A percentile compares a stretch with the other conserved stretches of the same genome.
Evolutionary conservation across 2,888 invertebrate species (phyloP).

Genomic region (Aelia acuminata): DNA sequence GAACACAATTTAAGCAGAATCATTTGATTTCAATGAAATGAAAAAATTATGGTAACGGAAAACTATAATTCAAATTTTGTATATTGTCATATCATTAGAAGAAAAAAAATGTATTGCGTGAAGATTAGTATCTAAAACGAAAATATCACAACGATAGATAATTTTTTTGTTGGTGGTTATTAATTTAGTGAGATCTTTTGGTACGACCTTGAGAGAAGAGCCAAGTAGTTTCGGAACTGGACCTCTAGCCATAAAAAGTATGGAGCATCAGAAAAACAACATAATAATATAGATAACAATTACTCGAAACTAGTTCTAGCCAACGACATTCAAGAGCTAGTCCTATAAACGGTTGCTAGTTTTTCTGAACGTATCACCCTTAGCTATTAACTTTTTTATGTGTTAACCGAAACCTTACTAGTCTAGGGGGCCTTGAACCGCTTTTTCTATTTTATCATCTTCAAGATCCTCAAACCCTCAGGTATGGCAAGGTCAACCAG

Average conservation of each 20-base stretch:
- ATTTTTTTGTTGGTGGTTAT: too few relatives aligned
- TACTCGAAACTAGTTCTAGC: conserved; percentile 26
- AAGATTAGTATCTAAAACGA: too few relatives aligned
- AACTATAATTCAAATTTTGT: too few relatives aligned
- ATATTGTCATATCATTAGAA: too few relatives aligned
- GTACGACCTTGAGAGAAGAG: neutral
- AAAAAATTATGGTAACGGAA: too few relatives aligned
- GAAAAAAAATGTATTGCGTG: too few relatives aligned
- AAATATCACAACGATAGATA: too few relatives aligned
- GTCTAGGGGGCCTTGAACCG: neutral
- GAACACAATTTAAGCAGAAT: too few relatives aligned
- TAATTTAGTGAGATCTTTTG: too few relatives aligned
- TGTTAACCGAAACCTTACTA: neutral
- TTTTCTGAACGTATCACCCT: neutral
- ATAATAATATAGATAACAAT: conserved; percentile 16
- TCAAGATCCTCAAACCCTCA: too few relatives aligned
- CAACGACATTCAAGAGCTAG: neutral
- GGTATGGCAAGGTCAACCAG: too few relatives aligned
- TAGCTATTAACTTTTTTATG: conserved; percentile 36
- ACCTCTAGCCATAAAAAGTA: neutral
- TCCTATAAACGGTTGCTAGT: conserved; percentile 23
- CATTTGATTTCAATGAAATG: too few relatives aligned
- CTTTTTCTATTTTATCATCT: neutral
- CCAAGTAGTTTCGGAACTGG: neutral
- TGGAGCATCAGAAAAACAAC: neutral